Percentiles rank a stretch among this genome's conserved stretches.
phyloP scores from a whole-genome alignment of 1,140 invertebrate species.

The Nixonia krombeini region DNA sequence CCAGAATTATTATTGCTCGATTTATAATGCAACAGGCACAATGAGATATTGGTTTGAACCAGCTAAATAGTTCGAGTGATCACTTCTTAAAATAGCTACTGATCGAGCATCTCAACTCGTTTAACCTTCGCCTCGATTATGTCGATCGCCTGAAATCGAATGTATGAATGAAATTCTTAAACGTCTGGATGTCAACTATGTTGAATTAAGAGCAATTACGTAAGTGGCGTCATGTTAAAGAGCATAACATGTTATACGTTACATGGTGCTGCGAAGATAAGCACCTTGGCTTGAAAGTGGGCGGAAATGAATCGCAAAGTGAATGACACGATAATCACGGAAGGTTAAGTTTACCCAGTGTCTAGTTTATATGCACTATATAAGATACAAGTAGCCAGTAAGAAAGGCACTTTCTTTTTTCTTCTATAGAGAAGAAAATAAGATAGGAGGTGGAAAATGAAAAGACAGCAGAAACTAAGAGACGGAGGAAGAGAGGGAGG shows the following conservation, averaged over 20 bases:
- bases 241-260: conserved; percentile 4
- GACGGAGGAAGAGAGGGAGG: too few species aligned
- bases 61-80: too few species aligned
- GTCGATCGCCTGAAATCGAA: background rate
- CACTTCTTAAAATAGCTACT: too few species aligned
- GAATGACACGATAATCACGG: conserved; percentile 55
- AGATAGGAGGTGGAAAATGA: background rate
- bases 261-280: conserved; percentile 31
- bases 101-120: too few species aligned
- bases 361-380: background rate
- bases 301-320: conserved; percentile 56
- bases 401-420: too few species aligned
- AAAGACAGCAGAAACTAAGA: background rate
- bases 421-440: background rate
- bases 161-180: conserved; percentile 44
- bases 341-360: conserved; percentile 49
- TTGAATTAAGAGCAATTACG: conserved; percentile 63
- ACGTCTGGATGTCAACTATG: conserved; percentile 48
- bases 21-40: too few species aligned
- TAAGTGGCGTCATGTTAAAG: conserved; percentile 55
- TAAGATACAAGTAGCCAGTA: background rate
- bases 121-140: background rate
- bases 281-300: conserved; percentile 29
- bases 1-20: too few species aligned
- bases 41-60: too few species aligned